phyloP scores from a whole-genome alignment of 1,140 invertebrate genomes.

The Popillia japonica region DNA sequence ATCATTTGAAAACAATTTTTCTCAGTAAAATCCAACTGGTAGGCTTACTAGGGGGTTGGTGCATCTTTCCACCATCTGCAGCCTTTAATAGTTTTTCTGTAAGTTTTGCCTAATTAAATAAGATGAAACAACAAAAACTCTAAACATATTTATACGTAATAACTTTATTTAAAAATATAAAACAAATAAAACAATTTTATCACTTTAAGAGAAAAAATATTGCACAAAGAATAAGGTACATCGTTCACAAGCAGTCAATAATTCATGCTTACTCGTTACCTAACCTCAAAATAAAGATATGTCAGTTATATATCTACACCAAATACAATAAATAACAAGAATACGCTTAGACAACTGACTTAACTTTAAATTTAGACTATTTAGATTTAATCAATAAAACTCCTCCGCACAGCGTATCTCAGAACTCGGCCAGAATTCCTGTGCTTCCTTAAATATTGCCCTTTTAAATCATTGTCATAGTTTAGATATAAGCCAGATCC shows the following conservation, averaged over 20 bases:
- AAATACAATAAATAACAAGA: not conserved
- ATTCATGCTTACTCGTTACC: too few relatives aligned
- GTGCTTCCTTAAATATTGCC: not conserved
- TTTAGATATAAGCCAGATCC: not conserved
- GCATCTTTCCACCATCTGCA: too few relatives aligned
- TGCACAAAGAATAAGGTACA: not conserved
- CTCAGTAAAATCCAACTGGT: too few relatives aligned
- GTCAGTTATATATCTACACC: too few relatives aligned
- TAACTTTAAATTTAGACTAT: not conserved
- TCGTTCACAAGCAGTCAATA: not conserved
- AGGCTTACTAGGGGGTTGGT: too few relatives aligned
- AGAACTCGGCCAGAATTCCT: not conserved
- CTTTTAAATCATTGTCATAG: not conserved
- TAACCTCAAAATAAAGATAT: too few relatives aligned
- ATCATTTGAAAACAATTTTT: too few relatives aligned
- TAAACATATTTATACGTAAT: too few relatives aligned
- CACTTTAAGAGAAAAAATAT: not conserved
- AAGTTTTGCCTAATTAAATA: too few relatives aligned
- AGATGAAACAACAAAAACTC: too few relatives aligned
- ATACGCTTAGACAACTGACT: not conserved
- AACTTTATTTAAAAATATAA: slow-evolving; percentile 12
- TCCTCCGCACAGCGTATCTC: not conserved
- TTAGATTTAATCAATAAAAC: not conserved
- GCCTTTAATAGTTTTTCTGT: too few relatives aligned
- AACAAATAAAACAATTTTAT: not conserved